phyloP scores from a whole-genome alignment of 2,888 invertebrate species.

The Pilophorus perplexus region DNA sequence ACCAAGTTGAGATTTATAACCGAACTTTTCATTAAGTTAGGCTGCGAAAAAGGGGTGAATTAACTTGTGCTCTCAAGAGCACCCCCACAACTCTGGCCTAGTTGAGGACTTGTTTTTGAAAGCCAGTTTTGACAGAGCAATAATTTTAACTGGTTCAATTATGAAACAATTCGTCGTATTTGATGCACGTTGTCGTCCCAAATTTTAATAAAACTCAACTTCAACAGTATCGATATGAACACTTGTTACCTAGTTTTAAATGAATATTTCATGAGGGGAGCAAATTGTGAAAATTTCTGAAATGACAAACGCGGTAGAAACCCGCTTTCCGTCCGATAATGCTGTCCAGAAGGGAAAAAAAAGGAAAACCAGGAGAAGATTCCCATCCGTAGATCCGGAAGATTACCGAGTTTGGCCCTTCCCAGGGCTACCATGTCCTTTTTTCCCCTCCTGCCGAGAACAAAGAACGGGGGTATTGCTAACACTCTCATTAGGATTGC shows the following conservation, averaged over 20 bases:
- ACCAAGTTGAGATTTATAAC: slow-evolving; percentile 27
- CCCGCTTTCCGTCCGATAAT: slow-evolving; percentile 1
- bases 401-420: slow-evolving; percentile 24
- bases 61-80: not conserved
- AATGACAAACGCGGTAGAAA: not conserved
- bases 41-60: slow-evolving; percentile 23
- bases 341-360: not conserved
- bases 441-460: not conserved
- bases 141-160: slow-evolving; percentile 11
- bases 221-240: no score
- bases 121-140: slow-evolving; percentile 14
- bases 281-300: not conserved
- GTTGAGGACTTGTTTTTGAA: slow-evolving; percentile 23
- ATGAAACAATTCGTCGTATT: slow-evolving; percentile 8
- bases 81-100: not conserved
- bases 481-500: slow-evolving; percentile 35
- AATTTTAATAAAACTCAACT: no score
- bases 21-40: slow-evolving; percentile 35
- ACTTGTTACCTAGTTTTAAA: not conserved
- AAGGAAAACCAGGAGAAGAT: slow-evolving; percentile 12
- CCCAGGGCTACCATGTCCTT: not conserved
- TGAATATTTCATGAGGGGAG: not conserved
- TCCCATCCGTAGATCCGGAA: slow-evolving; percentile 9
- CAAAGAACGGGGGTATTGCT: slow-evolving; percentile 25
- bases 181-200: no score